Percentiles rank a stretch among this genome's conserved stretches.
Evolutionary conservation across 1,140 invertebrate species (phyloP).

Genomic region (Eurosta solidaginis): DNA sequence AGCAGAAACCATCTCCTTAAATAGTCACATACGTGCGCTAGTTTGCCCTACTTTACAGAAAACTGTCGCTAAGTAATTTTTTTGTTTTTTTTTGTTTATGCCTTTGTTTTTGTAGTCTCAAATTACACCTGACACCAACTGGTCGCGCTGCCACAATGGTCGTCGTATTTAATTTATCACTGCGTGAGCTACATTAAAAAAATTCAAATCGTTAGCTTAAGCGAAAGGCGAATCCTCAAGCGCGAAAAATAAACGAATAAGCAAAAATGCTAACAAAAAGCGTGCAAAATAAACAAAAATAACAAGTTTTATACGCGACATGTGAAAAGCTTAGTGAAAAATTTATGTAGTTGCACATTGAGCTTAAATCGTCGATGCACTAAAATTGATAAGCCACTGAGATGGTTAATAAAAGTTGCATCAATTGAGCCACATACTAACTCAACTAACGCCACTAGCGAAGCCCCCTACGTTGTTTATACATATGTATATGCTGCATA

Average conservation of each 20-base stretch:
- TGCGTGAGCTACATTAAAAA: neutral
- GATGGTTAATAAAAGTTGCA: neutral
- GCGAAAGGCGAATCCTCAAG: slow-evolving; percentile 8
- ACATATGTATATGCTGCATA: too few relatives aligned
- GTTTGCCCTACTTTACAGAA: neutral
- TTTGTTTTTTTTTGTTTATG: neutral
- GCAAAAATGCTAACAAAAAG: neutral
- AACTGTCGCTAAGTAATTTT: neutral
- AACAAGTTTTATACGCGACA: neutral
- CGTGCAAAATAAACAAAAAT: neutral
- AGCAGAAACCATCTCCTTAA: neutral
- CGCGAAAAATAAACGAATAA: neutral
- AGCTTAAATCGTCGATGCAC: neutral
- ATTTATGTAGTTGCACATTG: neutral
- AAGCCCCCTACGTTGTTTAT: too few relatives aligned
- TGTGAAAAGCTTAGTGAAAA: slow-evolving; percentile 6
- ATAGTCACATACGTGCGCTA: neutral
- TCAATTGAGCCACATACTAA: neutral
- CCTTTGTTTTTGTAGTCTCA: neutral
- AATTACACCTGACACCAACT: slow-evolving; percentile 24
- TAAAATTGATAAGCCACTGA: neutral
- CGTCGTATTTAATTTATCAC: neutral
- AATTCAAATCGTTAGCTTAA: slow-evolving; percentile 3
- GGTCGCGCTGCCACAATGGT: neutral
- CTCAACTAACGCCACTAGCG: neutral